phyloP scores from a whole-genome alignment of 30 jellyfish, hydroid and myxozoan species.

The Aurelia sp. region DNA sequence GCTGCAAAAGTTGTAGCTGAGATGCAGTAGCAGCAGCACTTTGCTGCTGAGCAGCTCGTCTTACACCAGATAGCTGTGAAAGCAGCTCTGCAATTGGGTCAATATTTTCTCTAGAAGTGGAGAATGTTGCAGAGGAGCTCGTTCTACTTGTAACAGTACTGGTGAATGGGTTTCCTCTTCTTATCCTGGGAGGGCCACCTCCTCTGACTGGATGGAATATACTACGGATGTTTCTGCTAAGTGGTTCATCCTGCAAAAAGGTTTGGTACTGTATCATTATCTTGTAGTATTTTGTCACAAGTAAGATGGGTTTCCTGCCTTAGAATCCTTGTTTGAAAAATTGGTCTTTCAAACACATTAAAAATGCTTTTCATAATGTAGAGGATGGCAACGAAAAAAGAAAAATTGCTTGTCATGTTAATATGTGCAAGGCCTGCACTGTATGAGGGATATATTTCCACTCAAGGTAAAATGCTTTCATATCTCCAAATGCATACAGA shows the following conservation, averaged over 20 bases:
- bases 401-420: too few species aligned
- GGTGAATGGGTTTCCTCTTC: constrained; percentile 81
- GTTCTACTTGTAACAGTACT: constrained; percentile 66
- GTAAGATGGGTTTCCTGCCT: too few species aligned
- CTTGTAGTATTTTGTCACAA: too few species aligned
- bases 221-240: constrained; percentile 91
- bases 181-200: constrained; percentile 89
- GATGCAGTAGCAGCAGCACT: constrained; percentile 94
- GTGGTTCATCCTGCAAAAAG: constrained; percentile 82
- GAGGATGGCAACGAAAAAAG: too few species aligned
- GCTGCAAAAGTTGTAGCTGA: constrained; percentile 94
- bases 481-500: too few species aligned
- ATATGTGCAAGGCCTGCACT: too few species aligned
- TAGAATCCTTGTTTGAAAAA: too few species aligned
- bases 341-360: too few species aligned
- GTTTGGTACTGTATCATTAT: too few species aligned
- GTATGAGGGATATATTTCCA: too few species aligned
- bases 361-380: too few species aligned
- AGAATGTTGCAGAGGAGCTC: constrained; percentile 78
- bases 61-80: constrained; percentile 96
- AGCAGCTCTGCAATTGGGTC: constrained; percentile 98
- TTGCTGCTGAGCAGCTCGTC: constrained; percentile 99
- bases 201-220: constrained; percentile 93
- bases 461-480: too few species aligned
- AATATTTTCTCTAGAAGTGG: constrained; percentile 92